A percentile compares a stretch with the other conserved stretches of the same genome.
Conservation (phyloP, 2,888 invertebrate genomes). For the Ophioninae sp. region DNA sequence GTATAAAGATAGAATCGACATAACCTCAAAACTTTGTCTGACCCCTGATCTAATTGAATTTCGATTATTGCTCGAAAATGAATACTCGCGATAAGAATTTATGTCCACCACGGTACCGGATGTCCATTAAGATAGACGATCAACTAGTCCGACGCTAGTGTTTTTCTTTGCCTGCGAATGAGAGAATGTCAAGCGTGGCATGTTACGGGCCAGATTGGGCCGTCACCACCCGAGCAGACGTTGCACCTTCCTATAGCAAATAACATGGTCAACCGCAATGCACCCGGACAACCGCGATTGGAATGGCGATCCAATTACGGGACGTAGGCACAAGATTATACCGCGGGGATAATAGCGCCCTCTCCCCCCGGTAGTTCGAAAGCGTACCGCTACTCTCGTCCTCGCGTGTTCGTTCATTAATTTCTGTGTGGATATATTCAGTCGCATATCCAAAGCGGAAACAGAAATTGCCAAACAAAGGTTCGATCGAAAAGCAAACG, state of each 20-base stretch:
- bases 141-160: neutral
- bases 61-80: no score
- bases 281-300: slow-evolving; percentile 68
- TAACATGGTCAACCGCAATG: slow-evolving; percentile 65
- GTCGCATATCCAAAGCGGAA: slow-evolving; percentile 37
- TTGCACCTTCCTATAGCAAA: slow-evolving; percentile 59
- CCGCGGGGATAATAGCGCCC: slow-evolving; percentile 60
- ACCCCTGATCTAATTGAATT: no score
- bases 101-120: neutral
- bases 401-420: slow-evolving; percentile 68
- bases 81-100: neutral
- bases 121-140: neutral
- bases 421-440: slow-evolving; percentile 62
- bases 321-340: slow-evolving; percentile 65
- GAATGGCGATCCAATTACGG: slow-evolving; percentile 66
- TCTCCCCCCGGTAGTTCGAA: slow-evolving; percentile 22
- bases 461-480: slow-evolving; percentile 8
- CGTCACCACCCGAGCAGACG: slow-evolving; percentile 49
- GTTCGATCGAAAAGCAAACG: no score
- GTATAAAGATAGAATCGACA: no score
- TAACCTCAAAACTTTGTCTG: no score
- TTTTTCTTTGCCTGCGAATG: slow-evolving; percentile 16
- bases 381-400: slow-evolving; percentile 39
- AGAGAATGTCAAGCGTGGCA: slow-evolving; percentile 37
- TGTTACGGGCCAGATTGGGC: slow-evolving; percentile 52